These are phyloP conservation scores for Spatulosminthurus flaviceps DNA, from an alignment of 2,888 invertebrate genomes.

Conservation along the genomic window DNA sequence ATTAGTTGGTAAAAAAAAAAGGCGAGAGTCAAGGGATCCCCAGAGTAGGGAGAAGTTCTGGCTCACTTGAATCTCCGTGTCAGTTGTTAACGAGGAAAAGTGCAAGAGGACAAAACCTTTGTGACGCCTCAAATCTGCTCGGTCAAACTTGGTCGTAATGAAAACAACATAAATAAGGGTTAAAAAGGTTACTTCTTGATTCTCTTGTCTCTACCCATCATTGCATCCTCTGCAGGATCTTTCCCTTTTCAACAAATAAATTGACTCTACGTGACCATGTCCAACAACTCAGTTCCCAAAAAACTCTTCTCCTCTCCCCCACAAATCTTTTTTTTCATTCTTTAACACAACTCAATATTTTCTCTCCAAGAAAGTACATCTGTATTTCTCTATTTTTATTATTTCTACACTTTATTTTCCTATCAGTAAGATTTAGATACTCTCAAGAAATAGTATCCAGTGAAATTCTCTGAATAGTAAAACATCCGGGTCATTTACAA, in stretches of 20 bases:
- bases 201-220: slow-evolving; percentile 16
- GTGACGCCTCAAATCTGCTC: slow-evolving; percentile 41
- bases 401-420: too few species aligned
- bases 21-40: background rate
- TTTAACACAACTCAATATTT: background rate
- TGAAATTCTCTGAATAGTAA: too few species aligned
- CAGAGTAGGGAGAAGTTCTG: slow-evolving; percentile 15
- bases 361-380: background rate
- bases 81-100: slow-evolving; percentile 39
- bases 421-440: too few species aligned
- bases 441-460: too few species aligned
- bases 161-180: slow-evolving; percentile 42
- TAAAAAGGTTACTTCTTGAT: slow-evolving; percentile 33
- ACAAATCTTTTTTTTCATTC: background rate
- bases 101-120: slow-evolving; percentile 39
- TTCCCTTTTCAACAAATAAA: background rate
- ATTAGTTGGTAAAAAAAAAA: too few species aligned
- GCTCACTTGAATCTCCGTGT: slow-evolving; percentile 29
- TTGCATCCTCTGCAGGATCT: background rate
- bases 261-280: background rate
- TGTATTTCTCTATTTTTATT: too few species aligned
- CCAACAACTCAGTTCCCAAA: background rate
- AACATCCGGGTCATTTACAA: too few species aligned
- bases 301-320: background rate
- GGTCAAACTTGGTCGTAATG: slow-evolving; percentile 37